Percentiles rank a stretch among this genome's conserved stretches.
Conservation (phyloP, 2,888 invertebrate species). For the Mayetiola destructor region DNA sequence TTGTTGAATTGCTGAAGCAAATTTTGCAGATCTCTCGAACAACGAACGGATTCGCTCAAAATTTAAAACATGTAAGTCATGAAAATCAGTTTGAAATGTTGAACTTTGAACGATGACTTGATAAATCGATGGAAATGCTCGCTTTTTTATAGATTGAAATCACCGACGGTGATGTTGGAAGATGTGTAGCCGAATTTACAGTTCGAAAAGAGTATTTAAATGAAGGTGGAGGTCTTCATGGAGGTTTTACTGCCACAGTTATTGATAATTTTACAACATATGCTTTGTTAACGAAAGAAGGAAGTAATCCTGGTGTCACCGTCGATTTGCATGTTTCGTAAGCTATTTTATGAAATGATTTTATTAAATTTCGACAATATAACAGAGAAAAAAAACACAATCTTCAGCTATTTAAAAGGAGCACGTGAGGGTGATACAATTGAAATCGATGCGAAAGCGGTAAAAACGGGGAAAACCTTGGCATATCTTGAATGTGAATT, state of each 20-base stretch:
- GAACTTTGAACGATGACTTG: no score
- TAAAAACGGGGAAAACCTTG: constrained; percentile 60
- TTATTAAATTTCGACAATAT: constrained; percentile 17
- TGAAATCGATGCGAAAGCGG: constrained; percentile 60
- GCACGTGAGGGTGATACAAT: constrained; percentile 66
- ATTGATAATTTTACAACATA: constrained; percentile 59
- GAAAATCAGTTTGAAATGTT: no score
- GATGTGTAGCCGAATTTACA: constrained; percentile 57
- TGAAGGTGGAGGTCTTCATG: constrained; percentile 61
- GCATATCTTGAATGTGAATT: constrained; percentile 73
- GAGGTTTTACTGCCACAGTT: constrained; percentile 69
- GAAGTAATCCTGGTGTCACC: constrained; percentile 56
- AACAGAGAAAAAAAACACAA: no score
- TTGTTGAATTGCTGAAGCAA: constrained; percentile 31
- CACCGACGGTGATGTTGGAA: constrained; percentile 49
- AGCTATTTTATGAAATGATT: constrained; percentile 24
- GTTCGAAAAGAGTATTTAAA: constrained; percentile 64
- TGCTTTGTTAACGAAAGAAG: constrained; percentile 55
- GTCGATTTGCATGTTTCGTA: constrained; percentile 71
- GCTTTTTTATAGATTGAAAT: constrained; percentile 26
- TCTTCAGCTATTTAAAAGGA: constrained; percentile 60
- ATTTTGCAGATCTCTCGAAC: constrained; percentile 29
- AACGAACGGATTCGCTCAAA: constrained; percentile 34
- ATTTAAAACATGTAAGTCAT: constrained; percentile 35
- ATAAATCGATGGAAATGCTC: neutral